Evolutionary conservation across 2,888 invertebrate species (phyloP).

Genomic region (Erynnis tages): DNA sequence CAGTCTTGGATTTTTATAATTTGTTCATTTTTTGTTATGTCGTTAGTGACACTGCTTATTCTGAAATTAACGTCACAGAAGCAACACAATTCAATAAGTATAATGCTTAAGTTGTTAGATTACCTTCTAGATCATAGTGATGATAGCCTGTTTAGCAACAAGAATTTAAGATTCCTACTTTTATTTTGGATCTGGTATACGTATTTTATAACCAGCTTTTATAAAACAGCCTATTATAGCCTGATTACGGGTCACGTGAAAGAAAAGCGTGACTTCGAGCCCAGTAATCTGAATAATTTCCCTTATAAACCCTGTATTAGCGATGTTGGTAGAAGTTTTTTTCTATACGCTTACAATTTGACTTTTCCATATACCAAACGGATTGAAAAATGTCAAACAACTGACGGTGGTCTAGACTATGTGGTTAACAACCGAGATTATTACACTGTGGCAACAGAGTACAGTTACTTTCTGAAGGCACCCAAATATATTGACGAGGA

Average conservation of each 20-base stretch:
- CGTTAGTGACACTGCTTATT: constrained; percentile 9
- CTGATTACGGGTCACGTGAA: constrained; percentile 45
- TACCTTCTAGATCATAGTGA: constrained; percentile 49
- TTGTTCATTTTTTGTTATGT: constrained; percentile 10
- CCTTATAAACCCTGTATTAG: constrained; percentile 52
- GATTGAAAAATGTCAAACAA: constrained; percentile 40
- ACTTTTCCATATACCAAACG: constrained; percentile 40
- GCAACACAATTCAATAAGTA: not conserved
- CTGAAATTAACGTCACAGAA: constrained; percentile 1
- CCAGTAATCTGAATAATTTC: constrained; percentile 39
- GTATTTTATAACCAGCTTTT: constrained; percentile 57
- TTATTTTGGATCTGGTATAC: constrained; percentile 59
- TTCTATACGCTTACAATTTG: constrained; percentile 45
- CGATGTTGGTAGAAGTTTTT: constrained; percentile 42
- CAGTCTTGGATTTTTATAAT: constrained; percentile 29
- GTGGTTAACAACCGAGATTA: constrained; percentile 42
- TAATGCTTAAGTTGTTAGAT: constrained; percentile 44
- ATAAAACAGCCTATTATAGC: constrained; percentile 54
- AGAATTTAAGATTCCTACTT: constrained; percentile 44
- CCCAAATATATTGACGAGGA: constrained; percentile 41
- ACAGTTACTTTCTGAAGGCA: constrained; percentile 41
- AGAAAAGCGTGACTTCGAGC: constrained; percentile 35
- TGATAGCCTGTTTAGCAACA: constrained; percentile 40
- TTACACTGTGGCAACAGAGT: constrained; percentile 46
- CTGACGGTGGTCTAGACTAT: constrained; percentile 42